Evolutionary conservation across 2,797 vertebrate species (phyloP).

Genomic region (Sylvilagus floridanus): DNA sequence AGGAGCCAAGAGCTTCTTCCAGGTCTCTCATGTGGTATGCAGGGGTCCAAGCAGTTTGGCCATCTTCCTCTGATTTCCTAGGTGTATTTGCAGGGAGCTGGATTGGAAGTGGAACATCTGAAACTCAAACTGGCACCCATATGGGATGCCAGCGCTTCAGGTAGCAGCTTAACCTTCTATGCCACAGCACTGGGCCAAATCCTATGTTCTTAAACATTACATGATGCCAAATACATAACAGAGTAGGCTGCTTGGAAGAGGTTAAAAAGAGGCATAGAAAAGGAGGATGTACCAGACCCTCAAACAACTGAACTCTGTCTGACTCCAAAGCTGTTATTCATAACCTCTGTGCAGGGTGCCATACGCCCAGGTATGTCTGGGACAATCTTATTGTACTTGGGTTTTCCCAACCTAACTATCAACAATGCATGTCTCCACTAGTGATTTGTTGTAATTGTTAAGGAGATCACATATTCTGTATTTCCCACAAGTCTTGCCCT

Average conservation of each 20-base stretch:
- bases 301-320: not conserved
- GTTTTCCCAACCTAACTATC: constrained; percentile 20
- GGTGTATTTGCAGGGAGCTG: no score
- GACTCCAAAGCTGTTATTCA: not conserved
- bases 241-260: not conserved
- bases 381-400: not conserved
- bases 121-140: no score
- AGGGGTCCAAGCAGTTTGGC: no score
- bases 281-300: not conserved
- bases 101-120: no score
- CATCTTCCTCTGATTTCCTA: no score
- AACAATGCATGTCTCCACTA: not conserved
- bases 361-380: not conserved
- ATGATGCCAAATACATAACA: not conserved
- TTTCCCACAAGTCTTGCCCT: not conserved
- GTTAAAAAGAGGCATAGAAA: not conserved
- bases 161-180: no score
- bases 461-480: not conserved
- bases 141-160: no score
- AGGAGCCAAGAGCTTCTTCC: no score
- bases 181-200: not conserved
- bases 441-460: constrained; percentile 9
- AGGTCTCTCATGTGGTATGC: no score
- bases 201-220: not conserved
- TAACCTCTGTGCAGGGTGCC: not conserved